phyloP scores from a whole-genome alignment of 1,140 invertebrate genomes.

The Bombus haemorrhoidalis region DNA sequence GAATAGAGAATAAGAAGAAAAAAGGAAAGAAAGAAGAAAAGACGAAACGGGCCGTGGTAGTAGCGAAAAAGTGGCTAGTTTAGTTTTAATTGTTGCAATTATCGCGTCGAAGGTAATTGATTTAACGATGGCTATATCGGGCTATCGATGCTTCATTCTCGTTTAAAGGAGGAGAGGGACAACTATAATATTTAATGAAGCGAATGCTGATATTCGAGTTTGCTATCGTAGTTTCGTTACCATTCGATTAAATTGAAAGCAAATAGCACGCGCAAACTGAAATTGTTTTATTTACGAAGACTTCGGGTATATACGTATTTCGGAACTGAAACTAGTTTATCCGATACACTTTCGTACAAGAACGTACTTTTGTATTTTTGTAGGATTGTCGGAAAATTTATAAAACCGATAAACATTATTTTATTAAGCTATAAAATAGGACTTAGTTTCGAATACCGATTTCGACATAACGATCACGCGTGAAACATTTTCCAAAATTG shows the following conservation, averaged over 20 bases:
- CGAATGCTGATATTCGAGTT: neutral
- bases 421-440: no score
- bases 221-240: neutral
- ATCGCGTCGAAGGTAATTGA: neutral
- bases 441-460: no score
- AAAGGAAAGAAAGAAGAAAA: no score
- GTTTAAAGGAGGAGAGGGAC: neutral
- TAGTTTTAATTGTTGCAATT: neutral
- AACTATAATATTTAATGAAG: neutral
- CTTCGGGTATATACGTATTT: neutral
- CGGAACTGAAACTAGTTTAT: neutral
- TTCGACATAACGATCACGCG: no score
- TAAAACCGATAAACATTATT: no score
- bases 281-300: neutral
- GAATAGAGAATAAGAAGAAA: no score
- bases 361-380: no score
- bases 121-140: neutral
- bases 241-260: neutral
- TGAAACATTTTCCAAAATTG: no score
- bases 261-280: neutral
- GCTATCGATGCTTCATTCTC: neutral
- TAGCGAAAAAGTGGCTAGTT: no score
- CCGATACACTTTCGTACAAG: neutral
- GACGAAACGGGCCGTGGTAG: no score
- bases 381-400: no score